phyloP scores from a whole-genome alignment of 2,113 vertebrate genomes.

The Daboia siamensis region DNA sequence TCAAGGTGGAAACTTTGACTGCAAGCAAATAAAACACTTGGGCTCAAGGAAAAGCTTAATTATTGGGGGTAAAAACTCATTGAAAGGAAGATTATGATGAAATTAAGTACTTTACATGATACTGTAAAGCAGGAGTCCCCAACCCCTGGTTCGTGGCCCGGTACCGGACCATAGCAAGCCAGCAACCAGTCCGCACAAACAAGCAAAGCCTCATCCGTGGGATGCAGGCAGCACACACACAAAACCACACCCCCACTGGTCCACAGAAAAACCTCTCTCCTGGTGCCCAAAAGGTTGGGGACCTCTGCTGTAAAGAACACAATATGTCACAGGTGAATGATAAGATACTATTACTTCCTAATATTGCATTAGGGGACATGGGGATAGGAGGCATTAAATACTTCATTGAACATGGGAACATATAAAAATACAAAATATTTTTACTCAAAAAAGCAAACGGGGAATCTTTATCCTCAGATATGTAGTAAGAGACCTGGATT shows the following conservation, averaged over 20 bases:
- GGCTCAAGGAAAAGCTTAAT: neutral
- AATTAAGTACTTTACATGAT: slow-evolving; percentile 50
- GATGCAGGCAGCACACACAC: too few relatives aligned
- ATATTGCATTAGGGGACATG: neutral
- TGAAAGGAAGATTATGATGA: slow-evolving; percentile 46
- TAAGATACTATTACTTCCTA: neutral
- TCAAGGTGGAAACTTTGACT: slow-evolving; percentile 33
- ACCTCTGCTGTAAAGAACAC: neutral
- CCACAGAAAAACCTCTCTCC: too few relatives aligned
- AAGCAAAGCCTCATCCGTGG: too few relatives aligned
- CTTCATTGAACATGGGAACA: neutral
- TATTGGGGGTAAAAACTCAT: slow-evolving; percentile 3
- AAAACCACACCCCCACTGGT: too few relatives aligned
- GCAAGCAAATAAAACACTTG: slow-evolving; percentile 41
- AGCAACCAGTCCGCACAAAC: too few relatives aligned
- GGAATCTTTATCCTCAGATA: neutral
- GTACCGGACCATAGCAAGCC: too few relatives aligned
- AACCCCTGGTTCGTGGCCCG: too few relatives aligned
- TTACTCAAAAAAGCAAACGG: neutral
- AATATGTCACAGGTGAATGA: slow-evolving; percentile 35
- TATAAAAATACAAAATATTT: neutral
- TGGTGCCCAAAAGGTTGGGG: too few relatives aligned
- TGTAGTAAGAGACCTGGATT: neutral
- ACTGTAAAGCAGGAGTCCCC: neutral
- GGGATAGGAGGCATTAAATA: neutral